Percentiles rank a stretch among this genome's conserved stretches.
phyloP scores from a whole-genome alignment of 2,797 vertebrate genomes.

The Hephaestus fuliginosus region DNA sequence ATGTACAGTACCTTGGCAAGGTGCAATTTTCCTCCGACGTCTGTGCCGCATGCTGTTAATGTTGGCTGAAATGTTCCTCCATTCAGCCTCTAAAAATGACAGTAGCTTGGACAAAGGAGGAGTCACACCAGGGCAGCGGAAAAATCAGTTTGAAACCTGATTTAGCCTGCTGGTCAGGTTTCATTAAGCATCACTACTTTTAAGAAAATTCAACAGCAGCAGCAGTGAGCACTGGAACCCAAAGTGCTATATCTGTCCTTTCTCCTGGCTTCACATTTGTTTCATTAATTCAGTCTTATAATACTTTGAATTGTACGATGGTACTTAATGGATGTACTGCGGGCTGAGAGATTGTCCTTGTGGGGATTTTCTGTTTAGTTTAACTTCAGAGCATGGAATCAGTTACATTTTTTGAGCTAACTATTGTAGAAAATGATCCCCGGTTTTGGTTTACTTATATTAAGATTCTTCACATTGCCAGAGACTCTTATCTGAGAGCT shows the following conservation, averaged over 20 bases:
- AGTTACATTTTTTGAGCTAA: conserved; percentile 1
- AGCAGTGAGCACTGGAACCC: background rate
- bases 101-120: conserved; percentile 29
- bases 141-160: conserved; percentile 39
- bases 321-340: background rate
- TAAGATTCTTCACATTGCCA: conserved; percentile 37
- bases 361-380: conserved; percentile 19
- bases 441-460: conserved; percentile 29
- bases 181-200: conserved; percentile 21
- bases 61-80: conserved; percentile 30
- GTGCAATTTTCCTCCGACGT: conserved; percentile 40
- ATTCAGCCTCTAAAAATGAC: conserved; percentile 37
- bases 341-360: conserved; percentile 8
- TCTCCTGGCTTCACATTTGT: conserved; percentile 7
- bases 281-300: conserved; percentile 9
- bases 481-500: conserved; percentile 33
- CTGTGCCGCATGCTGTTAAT: conserved; percentile 31
- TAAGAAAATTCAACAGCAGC: conserved; percentile 12
- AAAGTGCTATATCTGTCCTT: background rate
- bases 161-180: conserved; percentile 45
- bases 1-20: conserved; percentile 29
- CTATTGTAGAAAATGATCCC: background rate
- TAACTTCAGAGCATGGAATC: conserved; percentile 15
- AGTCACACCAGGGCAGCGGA: conserved; percentile 20
- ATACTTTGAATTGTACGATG: background rate